phyloP scores from a whole-genome alignment of 2,888 invertebrate genomes.

The Euspilapteryx auroguttella region DNA sequence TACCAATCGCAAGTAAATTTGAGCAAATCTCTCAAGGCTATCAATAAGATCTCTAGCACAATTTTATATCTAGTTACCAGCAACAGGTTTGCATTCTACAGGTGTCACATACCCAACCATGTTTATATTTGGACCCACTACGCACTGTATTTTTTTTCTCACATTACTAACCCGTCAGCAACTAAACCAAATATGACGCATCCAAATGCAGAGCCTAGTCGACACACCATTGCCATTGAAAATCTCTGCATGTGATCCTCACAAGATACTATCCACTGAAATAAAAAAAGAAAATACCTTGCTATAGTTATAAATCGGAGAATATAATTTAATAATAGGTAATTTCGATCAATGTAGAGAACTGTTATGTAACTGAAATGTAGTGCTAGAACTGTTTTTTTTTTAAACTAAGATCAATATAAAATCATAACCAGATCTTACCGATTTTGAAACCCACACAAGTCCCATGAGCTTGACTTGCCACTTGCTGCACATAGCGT shows the following conservation, averaged over 20 bases:
- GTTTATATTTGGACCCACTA: too few relatives aligned
- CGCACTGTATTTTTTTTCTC: too few relatives aligned
- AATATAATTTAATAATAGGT: too few relatives aligned
- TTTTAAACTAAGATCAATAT: background rate
- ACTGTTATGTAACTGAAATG: background rate
- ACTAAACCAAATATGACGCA: constrained; percentile 34
- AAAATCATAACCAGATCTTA: constrained; percentile 13
- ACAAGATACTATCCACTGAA: constrained; percentile 40
- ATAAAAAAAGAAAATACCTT: constrained; percentile 5
- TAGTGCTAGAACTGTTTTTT: background rate
- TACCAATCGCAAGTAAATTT: too few relatives aligned
- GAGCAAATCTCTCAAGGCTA: too few relatives aligned
- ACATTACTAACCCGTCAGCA: constrained; percentile 38
- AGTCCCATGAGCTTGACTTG: constrained; percentile 30
- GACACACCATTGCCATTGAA: constrained; percentile 32
- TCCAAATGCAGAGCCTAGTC: constrained; percentile 37
- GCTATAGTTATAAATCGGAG: too few relatives aligned
- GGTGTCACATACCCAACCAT: too few relatives aligned
- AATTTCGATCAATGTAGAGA: too few relatives aligned
- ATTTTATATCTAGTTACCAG: too few relatives aligned
- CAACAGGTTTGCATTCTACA: too few relatives aligned
- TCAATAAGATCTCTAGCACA: too few relatives aligned
- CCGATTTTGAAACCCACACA: constrained; percentile 35
- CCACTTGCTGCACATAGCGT: constrained; percentile 27
- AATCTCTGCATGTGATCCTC: constrained; percentile 25